Evolutionary conservation across 2,113 vertebrate species (phyloP), one percentile per base, ranked within the genome.

Genomic region (Mus spicilegus): DNA sequence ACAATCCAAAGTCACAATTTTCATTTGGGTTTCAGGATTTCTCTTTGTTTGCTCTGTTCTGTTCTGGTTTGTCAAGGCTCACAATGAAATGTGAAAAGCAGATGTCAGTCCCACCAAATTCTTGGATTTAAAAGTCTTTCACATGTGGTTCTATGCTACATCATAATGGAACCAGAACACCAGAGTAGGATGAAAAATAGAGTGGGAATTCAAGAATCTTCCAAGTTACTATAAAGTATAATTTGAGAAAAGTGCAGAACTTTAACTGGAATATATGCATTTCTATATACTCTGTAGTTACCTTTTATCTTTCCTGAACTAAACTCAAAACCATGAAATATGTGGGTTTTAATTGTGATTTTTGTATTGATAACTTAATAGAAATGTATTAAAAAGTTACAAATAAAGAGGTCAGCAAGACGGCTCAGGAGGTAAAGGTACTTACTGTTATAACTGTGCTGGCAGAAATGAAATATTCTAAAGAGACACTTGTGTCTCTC

Each of bases 171-270:
- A 87, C 24, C 13, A 90, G 51, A 93, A 56, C 61, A 72, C 8
- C 89, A 92, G 89, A 70, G 42, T 33, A 72, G 24, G 10, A 88
- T 73, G 9, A 39, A 92, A 89, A 91, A 87, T 6, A 89, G 89
- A 91, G 58, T 58, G 36, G 90, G 6, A 36, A 70, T 63, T 87
- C 10, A 26, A 56, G 4, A 92, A 51, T 63, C 6, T 33, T 80
- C 75, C 51, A 96, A 89, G 56, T 87, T 84, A 84, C n/a, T 56
- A 87, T n/a, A 58, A 90, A 63, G 54, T 54, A 75, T 90, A 90
- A 82, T 77, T 65, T 20, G 51, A 70, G 36, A 77, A 90, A 87
- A 87, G 1, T 76, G 13, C 3, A 90, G 69, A 56, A 75, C 19
- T 90, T 69, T 65, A 77, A 73, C 58, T 67, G 14, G 28, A 16